Conservation (phyloP, 2,888 invertebrate species). For the Archips crataeganus region DNA sequence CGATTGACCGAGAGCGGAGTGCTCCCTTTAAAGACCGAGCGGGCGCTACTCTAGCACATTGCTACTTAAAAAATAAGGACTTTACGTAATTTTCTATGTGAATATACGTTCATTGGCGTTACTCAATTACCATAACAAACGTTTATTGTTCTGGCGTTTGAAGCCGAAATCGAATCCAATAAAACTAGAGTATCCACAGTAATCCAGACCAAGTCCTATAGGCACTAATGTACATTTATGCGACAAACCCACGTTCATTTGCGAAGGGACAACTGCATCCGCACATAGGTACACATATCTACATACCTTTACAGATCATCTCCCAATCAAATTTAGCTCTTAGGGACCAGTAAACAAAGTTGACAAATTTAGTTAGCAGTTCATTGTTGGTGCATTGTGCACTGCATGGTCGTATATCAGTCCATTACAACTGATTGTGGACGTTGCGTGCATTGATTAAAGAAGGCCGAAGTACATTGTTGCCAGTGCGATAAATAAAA, state of each 20-base stretch:
- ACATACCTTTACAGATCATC: constrained; percentile 24
- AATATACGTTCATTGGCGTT: too few relatives aligned
- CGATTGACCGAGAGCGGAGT: too few relatives aligned
- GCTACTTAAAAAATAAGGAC: too few relatives aligned
- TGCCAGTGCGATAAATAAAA: constrained; percentile 47
- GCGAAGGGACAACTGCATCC: constrained; percentile 71
- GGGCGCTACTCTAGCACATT: too few relatives aligned
- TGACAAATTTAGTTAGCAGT: background rate
- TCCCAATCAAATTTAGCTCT: constrained; percentile 19
- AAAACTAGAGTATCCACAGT: background rate
- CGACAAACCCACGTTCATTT: constrained; percentile 66
- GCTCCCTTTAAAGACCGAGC: too few relatives aligned
- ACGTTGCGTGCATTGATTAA: constrained; percentile 75
- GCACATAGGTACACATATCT: constrained; percentile 50
- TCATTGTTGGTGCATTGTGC: constrained; percentile 38
- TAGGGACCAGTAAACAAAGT: constrained; percentile 22
- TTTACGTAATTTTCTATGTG: too few relatives aligned
- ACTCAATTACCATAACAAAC: too few relatives aligned
- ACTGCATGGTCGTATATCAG: constrained; percentile 66
- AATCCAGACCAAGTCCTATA: constrained; percentile 19
- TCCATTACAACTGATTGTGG: constrained; percentile 76
- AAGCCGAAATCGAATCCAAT: background rate
- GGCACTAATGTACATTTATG: constrained; percentile 10
- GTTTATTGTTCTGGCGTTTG: background rate
- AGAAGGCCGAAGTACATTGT: constrained; percentile 67